A percentile compares a stretch with the other conserved stretches of the same genome.
phyloP scores from a whole-genome alignment of 2,888 invertebrate species.

The Deilephila porcellus region DNA sequence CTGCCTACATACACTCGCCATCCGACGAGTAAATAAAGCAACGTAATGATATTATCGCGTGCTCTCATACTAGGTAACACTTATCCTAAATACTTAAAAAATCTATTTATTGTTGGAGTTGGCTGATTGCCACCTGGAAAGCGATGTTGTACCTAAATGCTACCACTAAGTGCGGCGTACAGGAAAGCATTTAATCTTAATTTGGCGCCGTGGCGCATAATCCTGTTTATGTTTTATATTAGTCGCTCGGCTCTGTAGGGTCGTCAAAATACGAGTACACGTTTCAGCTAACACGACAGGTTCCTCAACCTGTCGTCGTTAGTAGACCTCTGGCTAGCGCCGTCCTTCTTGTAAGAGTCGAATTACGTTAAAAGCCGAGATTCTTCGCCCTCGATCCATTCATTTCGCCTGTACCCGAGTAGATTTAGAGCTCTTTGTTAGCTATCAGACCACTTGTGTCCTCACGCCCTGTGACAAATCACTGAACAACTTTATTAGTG shows the following conservation, averaged over 20 bases:
- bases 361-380: slow-evolving; percentile 51
- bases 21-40: neutral
- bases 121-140: neutral
- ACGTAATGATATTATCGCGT: neutral
- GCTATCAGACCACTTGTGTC: slow-evolving; percentile 47
- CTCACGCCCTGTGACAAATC: slow-evolving; percentile 49
- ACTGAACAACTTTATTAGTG: slow-evolving; percentile 31
- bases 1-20: neutral
- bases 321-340: slow-evolving; percentile 38
- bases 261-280: neutral
- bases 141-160: neutral
- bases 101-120: neutral
- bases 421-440: slow-evolving; percentile 55
- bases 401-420: slow-evolving; percentile 53
- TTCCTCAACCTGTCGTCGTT: slow-evolving; percentile 39
- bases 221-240: slow-evolving; percentile 12
- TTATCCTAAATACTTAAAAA: neutral
- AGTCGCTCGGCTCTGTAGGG: slow-evolving; percentile 19
- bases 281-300: slow-evolving; percentile 34
- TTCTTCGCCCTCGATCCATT: slow-evolving; percentile 51
- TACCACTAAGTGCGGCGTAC: neutral
- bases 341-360: slow-evolving; percentile 39
- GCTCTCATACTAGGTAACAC: neutral
- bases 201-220: slow-evolving; percentile 3
- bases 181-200: slow-evolving; percentile 1